Base-by-base conservation (phyloP, 2,888 invertebrate genomes). In the Brassicogethes aeneus region DNA sequence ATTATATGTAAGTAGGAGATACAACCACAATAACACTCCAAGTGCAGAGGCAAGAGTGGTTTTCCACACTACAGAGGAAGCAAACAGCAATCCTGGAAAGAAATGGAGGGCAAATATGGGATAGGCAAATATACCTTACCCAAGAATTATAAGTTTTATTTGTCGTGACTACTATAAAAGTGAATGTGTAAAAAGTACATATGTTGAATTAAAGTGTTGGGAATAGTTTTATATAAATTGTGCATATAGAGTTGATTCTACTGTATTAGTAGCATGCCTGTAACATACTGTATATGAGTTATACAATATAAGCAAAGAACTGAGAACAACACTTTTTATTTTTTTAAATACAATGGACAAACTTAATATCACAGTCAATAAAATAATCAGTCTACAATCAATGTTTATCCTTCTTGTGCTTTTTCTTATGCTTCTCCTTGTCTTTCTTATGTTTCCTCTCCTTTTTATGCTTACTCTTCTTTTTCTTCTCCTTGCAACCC, bases 21-120 rank as follows among this genome's bases (percentile, higher is more conserved):
- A 86, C 64, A 88, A 90, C 63, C 88, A 91, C 46, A 82, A 83
- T 52, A 90, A 91, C 1, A 80, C 85, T 62, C 84, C 93, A 0
- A 93, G 92, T 0, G 93, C 93, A 0, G 92, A 95, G 67, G 93
- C 93, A 3, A 79, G 92, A 23, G 86, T 95, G 3, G 83, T 88
- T 1, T 91, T 96, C 64, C 73, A 75, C 1, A 76, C 81, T 13
- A 80, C 85, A 0, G 76, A 79, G 37, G 89, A 92, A 55, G 93
- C 94, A 0, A 79, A 81, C 53, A 74, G 81, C 93, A 0, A 74
- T 86, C 8, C 70, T 76, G 33, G 70, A 71, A 17, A 60, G 75
- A 13, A 65, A 72, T 37, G 70, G 70, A 39, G 61, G 68, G 37
- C 72, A 70, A 49, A 76, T 77, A 56, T 66, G 75, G 50, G 74